These are phyloP conservation scores for Nomada goodeniana DNA, from an alignment of 2,888 invertebrate species.

Conservation along the genomic window DNA sequence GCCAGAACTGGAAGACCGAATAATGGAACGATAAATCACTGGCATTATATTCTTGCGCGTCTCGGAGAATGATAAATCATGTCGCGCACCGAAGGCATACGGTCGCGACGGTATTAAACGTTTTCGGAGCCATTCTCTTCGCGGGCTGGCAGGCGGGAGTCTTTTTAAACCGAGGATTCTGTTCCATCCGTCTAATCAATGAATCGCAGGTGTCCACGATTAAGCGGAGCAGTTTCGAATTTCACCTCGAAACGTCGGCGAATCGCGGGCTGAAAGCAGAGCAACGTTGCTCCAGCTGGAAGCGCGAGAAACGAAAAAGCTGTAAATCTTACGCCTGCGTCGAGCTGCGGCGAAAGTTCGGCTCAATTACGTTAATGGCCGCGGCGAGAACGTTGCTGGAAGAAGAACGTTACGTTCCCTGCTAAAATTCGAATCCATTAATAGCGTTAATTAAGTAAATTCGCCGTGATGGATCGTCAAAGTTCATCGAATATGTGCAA, in stretches of 20 bases:
- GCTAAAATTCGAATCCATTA: too few species aligned
- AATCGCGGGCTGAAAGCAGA: not conserved
- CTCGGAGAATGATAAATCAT: conserved; percentile 67
- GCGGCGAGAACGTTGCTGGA: too few species aligned
- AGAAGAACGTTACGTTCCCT: too few species aligned
- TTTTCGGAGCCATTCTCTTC: conserved; percentile 58
- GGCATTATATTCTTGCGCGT: conserved; percentile 67
- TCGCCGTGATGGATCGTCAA: too few species aligned
- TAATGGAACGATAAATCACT: conserved; percentile 69
- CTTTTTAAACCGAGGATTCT: conserved; percentile 48
- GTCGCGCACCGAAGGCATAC: conserved; percentile 56
- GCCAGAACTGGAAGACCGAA: conserved; percentile 49
- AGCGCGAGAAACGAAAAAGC: not conserved
- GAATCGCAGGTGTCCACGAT: conserved; percentile 23
- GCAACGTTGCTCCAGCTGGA: not conserved
- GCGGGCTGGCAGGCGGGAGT: conserved; percentile 19
- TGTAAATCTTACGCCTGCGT: conserved; percentile 1
- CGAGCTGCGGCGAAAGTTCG: not conserved
- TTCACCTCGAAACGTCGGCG: not conserved
- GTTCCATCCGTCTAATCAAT: conserved; percentile 20
- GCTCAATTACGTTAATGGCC: conserved; percentile 19
- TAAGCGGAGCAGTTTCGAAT: not conserved
- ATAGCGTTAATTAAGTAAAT: too few species aligned
- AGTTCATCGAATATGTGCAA: too few species aligned
- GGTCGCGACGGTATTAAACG: conserved; percentile 62